These are phyloP conservation scores for Esox lucius DNA, from an alignment of 2,797 vertebrate genomes.

Conservation along the genomic window DNA sequence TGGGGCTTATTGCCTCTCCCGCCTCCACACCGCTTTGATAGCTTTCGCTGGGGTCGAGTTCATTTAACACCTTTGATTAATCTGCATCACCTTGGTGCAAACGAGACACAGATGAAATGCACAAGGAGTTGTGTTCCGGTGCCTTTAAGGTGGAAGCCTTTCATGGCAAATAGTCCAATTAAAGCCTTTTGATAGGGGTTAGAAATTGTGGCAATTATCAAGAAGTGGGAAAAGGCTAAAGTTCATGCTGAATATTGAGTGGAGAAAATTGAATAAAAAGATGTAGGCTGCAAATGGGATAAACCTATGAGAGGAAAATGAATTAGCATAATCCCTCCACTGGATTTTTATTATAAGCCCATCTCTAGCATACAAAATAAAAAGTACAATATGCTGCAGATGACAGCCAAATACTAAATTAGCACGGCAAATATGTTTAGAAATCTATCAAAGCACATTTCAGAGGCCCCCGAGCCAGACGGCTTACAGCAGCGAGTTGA, in stretches of 20 bases:
- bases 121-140: not conserved
- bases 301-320: constrained; percentile 44
- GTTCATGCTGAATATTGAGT: constrained; percentile 26
- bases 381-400: constrained; percentile 24
- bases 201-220: constrained; percentile 24
- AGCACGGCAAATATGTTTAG: constrained; percentile 58
- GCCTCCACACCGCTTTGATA: constrained; percentile 29
- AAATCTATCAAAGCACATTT: constrained; percentile 53
- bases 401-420: constrained; percentile 60
- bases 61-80: constrained; percentile 59
- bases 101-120: constrained; percentile 16
- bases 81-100: constrained; percentile 33
- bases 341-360: constrained; percentile 48
- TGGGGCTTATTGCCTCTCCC: constrained; percentile 15
- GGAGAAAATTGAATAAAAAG: constrained; percentile 7
- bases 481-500: constrained; percentile 45
- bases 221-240: constrained; percentile 28
- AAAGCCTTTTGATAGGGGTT: constrained; percentile 27
- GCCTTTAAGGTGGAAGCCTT: not conserved
- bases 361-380: constrained; percentile 31
- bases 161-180: constrained; percentile 35
- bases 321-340: constrained; percentile 36
- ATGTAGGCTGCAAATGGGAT: constrained; percentile 34
- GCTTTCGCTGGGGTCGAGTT: constrained; percentile 38
- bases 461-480: constrained; percentile 54